Evolutionary conservation across 1,140 invertebrate genomes (phyloP).

Genomic region (Philopotamus ludificatus): DNA sequence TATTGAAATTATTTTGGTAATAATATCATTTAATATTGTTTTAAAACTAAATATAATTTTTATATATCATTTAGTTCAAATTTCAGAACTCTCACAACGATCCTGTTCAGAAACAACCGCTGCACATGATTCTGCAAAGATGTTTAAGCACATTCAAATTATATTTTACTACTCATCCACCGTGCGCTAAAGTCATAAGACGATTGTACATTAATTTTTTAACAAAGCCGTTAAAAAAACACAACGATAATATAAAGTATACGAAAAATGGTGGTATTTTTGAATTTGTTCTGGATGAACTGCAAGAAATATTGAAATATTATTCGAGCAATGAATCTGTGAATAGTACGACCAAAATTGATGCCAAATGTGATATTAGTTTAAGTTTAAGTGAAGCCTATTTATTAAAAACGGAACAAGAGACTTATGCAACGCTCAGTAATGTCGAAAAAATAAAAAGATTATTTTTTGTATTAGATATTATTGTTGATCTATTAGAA

Average conservation of each 20-base stretch:
- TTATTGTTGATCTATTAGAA: conserved; percentile 48
- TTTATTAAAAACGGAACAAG: conserved; percentile 48
- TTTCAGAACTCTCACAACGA: conserved; percentile 54
- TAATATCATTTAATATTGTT: background rate
- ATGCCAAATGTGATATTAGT: conserved; percentile 42
- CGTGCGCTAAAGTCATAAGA: conserved; percentile 45
- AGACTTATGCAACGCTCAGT: conserved; percentile 48
- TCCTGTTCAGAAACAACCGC: conserved; percentile 41
- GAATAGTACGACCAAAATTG: conserved; percentile 45
- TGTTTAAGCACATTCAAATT: conserved; percentile 46
- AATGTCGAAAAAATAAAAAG: conserved; percentile 48
- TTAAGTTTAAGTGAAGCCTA: conserved; percentile 45
- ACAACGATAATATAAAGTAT: conserved; percentile 42
- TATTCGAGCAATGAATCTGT: conserved; percentile 46
- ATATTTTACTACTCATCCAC: conserved; percentile 47
- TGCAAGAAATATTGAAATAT: conserved; percentile 47
- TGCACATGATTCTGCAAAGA: conserved; percentile 44
- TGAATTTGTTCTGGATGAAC: conserved; percentile 48
- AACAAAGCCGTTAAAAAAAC: conserved; percentile 44
- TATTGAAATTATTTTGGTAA: conserved; percentile 52
- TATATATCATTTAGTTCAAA: background rate
- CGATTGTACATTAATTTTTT: conserved; percentile 49
- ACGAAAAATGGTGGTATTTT: conserved; percentile 42
- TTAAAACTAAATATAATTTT: background rate
- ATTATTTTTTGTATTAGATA: conserved; percentile 48